Conservation (phyloP, 1,140 invertebrate species). For the Panulirus ornatus region DNA sequence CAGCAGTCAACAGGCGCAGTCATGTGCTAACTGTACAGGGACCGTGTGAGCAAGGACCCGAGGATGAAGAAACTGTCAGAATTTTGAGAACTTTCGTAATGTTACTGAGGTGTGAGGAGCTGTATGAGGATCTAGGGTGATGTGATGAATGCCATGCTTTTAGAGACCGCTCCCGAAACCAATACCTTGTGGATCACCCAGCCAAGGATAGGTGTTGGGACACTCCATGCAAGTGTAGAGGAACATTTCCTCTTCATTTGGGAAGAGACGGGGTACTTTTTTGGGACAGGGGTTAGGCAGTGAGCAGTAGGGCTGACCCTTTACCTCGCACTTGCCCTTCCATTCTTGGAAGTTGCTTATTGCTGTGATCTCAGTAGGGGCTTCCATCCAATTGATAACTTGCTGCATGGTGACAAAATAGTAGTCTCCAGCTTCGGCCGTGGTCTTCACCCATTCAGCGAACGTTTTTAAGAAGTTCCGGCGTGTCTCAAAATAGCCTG, state of each 20-base stretch:
- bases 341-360: slow-evolving; percentile 79
- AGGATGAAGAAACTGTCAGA: not conserved
- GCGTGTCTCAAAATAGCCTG: slow-evolving; percentile 77
- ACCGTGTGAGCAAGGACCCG: not conserved
- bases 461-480: slow-evolving; percentile 76
- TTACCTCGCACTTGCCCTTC: slow-evolving; percentile 76
- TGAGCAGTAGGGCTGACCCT: slow-evolving; percentile 75
- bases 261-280: slow-evolving; percentile 72
- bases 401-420: slow-evolving; percentile 83
- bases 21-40: not conserved
- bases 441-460: slow-evolving; percentile 77
- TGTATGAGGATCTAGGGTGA: not conserved
- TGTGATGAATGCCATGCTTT: too few relatives aligned
- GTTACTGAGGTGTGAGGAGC: not conserved
- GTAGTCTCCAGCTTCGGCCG: slow-evolving; percentile 77
- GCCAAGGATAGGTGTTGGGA: slow-evolving; percentile 96
- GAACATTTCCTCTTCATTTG: slow-evolving; percentile 90
- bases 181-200: slow-evolving; percentile 95
- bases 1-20: not conserved
- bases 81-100: not conserved
- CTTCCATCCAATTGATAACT: slow-evolving; percentile 78
- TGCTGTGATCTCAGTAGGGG: slow-evolving; percentile 78
- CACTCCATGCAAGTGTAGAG: slow-evolving; percentile 97
- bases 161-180: too few relatives aligned
- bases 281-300: slow-evolving; percentile 75